Percentiles rank a stretch among this genome's conserved stretches.
These are phyloP conservation scores for Anarrhichthys ocellatus DNA, from an alignment of 2,113 vertebrate species.

Conservation along the genomic window DNA sequence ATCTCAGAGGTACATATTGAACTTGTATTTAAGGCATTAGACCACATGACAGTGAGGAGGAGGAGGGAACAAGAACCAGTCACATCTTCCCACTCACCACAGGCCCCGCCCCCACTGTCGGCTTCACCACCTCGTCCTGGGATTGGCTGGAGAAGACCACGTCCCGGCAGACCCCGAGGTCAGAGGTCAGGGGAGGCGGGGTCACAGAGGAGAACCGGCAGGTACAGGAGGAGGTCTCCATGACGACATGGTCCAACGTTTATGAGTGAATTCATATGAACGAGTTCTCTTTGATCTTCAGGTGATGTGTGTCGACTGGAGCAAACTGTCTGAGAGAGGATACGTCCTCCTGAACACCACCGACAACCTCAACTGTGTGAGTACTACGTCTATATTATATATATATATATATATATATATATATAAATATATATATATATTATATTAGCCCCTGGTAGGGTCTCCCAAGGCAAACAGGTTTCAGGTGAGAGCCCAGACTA, in stretches of 20 bases:
- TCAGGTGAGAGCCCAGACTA: too few species aligned
- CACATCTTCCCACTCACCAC: constrained; percentile 63
- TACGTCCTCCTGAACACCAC: constrained; percentile 95
- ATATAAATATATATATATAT: too few species aligned
- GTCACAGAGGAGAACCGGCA: constrained; percentile 63
- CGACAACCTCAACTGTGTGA: constrained; percentile 94
- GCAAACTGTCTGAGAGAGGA: constrained; percentile 88
- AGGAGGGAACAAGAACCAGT: constrained; percentile 17
- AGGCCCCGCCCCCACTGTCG: constrained; percentile 47
- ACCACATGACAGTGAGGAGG: constrained; percentile 24
- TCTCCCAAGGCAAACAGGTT: too few species aligned
- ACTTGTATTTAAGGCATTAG: neutral
- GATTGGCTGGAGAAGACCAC: constrained; percentile 51
- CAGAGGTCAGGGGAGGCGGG: constrained; percentile 51
- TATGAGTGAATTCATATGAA: neutral
- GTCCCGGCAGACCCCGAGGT: constrained; percentile 11
- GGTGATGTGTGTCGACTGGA: constrained; percentile 97
- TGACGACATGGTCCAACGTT: neutral
- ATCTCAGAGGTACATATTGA: too few species aligned
- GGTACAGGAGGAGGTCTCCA: constrained; percentile 29
- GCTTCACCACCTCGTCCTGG: constrained; percentile 65
- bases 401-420: too few species aligned
- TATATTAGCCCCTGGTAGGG: too few species aligned
- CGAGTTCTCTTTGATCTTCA: constrained; percentile 47
- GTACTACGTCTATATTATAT: neutral